Percentiles rank a stretch among this genome's conserved stretches.
Evolutionary conservation across 2,113 vertebrate genomes (phyloP).

Genomic region (Sceloporus tristichus): DNA sequence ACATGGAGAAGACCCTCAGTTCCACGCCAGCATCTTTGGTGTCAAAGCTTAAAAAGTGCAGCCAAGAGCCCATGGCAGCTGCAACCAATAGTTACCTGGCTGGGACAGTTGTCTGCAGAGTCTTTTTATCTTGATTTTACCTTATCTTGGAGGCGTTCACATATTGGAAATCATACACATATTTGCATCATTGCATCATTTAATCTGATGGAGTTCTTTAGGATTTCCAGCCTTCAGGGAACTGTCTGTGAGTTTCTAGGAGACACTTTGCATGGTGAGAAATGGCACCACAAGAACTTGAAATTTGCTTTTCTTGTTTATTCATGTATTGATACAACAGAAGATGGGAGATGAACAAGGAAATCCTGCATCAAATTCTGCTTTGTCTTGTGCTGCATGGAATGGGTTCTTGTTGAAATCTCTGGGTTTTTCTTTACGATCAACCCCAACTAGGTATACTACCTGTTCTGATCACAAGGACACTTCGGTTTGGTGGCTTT

Average conservation of each 20-base stretch:
- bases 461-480: not conserved
- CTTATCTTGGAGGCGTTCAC: not conserved
- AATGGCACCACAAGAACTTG: not conserved
- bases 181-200: not conserved
- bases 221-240: not conserved
- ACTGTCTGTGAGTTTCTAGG: not conserved
- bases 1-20: too few species aligned
- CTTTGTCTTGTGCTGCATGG: not conserved
- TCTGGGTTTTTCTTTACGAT: not conserved
- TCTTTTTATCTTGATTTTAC: not conserved
- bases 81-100: not conserved
- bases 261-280: not conserved
- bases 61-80: not conserved
- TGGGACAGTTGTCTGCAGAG: not conserved
- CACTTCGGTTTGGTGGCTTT: not conserved
- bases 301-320: not conserved
- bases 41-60: not conserved
- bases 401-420: not conserved
- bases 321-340: too few species aligned
- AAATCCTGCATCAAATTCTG: not conserved
- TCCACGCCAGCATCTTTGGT: too few species aligned
- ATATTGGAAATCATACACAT: not conserved
- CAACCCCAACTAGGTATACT: not conserved
- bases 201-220: not conserved
- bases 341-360: not conserved